Conservation (phyloP, 2,797 vertebrate species). For the Sebastes trivittatus region DNA sequence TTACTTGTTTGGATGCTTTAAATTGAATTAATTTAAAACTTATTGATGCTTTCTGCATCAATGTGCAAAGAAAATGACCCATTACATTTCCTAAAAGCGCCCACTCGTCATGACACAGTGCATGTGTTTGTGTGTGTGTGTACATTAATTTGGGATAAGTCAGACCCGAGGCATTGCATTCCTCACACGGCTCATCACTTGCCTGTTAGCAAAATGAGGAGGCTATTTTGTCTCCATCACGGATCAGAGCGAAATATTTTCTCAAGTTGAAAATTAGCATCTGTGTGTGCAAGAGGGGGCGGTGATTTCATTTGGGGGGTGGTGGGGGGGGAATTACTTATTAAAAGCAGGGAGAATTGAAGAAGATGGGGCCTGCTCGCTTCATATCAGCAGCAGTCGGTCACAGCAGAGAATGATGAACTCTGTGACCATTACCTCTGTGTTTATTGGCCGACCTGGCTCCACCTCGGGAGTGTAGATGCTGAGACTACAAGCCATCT, state of each 20-base stretch:
- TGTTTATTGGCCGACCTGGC: not conserved
- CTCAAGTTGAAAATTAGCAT: slow-evolving; percentile 44
- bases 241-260: slow-evolving; percentile 16
- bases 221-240: slow-evolving; percentile 22
- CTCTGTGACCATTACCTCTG: slow-evolving; percentile 1
- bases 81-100: not conserved
- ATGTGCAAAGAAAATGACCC: not conserved
- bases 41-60: not conserved
- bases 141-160: not conserved
- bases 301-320: slow-evolving; percentile 39
- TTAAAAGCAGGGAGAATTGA: slow-evolving; percentile 31
- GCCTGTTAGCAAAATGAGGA: slow-evolving; percentile 31
- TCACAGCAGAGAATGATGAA: slow-evolving; percentile 21
- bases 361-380: slow-evolving; percentile 7
- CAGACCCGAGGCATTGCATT: not conserved
- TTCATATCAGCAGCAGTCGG: not conserved
- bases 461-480: not conserved
- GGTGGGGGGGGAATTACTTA: not conserved
- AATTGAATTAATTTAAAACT: not conserved
- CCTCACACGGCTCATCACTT: slow-evolving; percentile 36
- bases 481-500: not conserved
- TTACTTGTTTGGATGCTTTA: not conserved
- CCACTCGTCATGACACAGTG: not conserved
- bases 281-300: not conserved
- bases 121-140: not conserved